Base-by-base conservation (phyloP, 2,113 vertebrate genomes). In the Pantherophis guttatus region DNA sequence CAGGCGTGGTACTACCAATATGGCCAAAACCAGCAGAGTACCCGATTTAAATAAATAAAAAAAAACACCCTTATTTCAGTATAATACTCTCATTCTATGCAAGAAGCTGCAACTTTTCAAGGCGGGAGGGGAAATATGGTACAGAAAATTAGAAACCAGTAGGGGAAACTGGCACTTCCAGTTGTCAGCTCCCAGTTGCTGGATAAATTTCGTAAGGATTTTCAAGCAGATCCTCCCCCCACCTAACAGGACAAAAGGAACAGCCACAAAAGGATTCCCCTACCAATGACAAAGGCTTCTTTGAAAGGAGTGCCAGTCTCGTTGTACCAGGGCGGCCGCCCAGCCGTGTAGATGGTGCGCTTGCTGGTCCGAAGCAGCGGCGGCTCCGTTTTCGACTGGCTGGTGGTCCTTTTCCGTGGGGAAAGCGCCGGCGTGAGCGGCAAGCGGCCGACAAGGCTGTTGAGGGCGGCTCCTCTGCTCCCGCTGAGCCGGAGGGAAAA, bases 261-360 rank as follows among this genome's bases (percentile, higher is more conserved):
- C 8, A 3, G 33, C 23, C 23, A 44, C 24, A 44, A 44, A 44
- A 44, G 10, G 13, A 2, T 81, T 12, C 90, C 54, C 92, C 95
- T 95, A 99, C 98, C 98, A 33, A 98, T 99, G 21, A 99, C 98
- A 54, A 99, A 99, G 85, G 98, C 98, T 96, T 99, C 98, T 92
- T 98, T 98, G 94, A 98, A 98, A 33, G 98, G 98, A 87, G 98
- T 98, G 86, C 98, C 98, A 0, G 98, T 98, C 94, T 99, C 98
- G 75, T 98, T 99, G 97, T 99, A 99, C 98, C 98, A 99, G 0
- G 98, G 98, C 8, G 98, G 98, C 24, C 98, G 96, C 23, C 98
- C 98, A 0, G 98, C 98, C 0, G 98, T 99, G 97, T 98, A 99
- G 95, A 99, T 99, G 33, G 98, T 99, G 88, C 98, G 97, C 58